These are phyloP conservation scores for Tenthredo distinguenda DNA, from an alignment of 2,888 invertebrate species.

Conservation along the genomic window DNA sequence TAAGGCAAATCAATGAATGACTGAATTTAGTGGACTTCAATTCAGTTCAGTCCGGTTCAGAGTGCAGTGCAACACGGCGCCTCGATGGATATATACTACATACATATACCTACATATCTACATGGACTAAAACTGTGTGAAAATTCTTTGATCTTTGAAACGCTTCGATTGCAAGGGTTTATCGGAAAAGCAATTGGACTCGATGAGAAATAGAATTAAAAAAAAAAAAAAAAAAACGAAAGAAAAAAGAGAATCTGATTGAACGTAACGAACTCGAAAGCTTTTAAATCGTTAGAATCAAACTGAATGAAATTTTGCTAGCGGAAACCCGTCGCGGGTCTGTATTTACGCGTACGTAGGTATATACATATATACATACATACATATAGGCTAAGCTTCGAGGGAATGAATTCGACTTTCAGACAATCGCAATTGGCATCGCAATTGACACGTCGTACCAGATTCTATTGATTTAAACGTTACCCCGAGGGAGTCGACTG, in stretches of 20 bases:
- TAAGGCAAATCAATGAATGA: slow-evolving; percentile 48
- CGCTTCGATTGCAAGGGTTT: background rate
- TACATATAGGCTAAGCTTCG: background rate
- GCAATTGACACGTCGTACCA: slow-evolving; percentile 39
- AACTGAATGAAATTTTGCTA: slow-evolving; percentile 27
- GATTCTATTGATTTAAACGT: slow-evolving; percentile 34
- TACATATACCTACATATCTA: background rate
- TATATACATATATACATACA: background rate
- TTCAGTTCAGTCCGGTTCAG: background rate
- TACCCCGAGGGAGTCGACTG: background rate
- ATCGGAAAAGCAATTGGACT: slow-evolving; percentile 31
- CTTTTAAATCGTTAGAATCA: slow-evolving; percentile 34
- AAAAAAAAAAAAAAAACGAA: background rate
- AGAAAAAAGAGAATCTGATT: background rate
- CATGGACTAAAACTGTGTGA: background rate
- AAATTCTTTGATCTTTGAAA: slow-evolving; percentile 22
- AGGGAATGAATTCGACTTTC: slow-evolving; percentile 47
- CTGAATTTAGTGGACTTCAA: slow-evolving; percentile 33
- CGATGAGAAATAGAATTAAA: background rate
- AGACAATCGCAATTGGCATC: slow-evolving; percentile 49
- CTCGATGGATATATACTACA: background rate
- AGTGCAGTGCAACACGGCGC: background rate
- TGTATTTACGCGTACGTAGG: background rate
- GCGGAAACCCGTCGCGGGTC: background rate
- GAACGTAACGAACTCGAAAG: slow-evolving; percentile 44